Percentiles rank a stretch among this genome's conserved stretches.
Evolutionary conservation across 1,140 invertebrate species (phyloP).

Genomic region (Apolygus lucorum): DNA sequence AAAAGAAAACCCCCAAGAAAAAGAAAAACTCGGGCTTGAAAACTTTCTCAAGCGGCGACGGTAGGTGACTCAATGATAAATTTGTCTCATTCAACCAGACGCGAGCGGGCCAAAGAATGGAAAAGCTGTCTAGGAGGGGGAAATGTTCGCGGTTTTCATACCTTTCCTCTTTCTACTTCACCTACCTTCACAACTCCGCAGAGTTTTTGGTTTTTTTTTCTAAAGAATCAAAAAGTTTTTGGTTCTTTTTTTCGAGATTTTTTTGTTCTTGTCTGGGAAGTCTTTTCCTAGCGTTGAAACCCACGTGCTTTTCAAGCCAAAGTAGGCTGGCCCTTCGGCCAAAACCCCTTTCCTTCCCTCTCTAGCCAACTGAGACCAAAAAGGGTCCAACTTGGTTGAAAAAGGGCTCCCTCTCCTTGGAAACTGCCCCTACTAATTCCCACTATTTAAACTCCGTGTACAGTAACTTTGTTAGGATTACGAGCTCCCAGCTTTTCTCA

Average conservation of each 20-base stretch:
- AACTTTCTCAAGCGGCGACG: too few species aligned
- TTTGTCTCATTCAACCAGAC: background rate
- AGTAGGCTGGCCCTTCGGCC: background rate
- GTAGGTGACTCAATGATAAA: background rate
- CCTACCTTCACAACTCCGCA: background rate
- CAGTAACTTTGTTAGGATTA: slow-evolving; percentile 15
- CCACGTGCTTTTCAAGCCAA: background rate
- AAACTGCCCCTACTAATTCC: slow-evolving; percentile 11
- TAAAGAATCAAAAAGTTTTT: background rate
- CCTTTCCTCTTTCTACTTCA: background rate
- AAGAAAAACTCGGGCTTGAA: too few species aligned
- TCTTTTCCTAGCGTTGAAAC: background rate
- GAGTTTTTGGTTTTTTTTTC: background rate
- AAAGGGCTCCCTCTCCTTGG: background rate
- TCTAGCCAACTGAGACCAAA: too few species aligned
- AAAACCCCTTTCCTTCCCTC: background rate
- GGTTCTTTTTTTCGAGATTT: background rate
- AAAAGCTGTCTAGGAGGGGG: too few species aligned
- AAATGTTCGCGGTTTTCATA: background rate
- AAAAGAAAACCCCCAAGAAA: too few species aligned
- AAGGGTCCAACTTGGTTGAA: background rate
- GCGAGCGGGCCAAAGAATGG: too few species aligned
- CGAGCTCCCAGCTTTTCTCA: background rate
- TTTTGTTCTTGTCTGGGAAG: background rate
- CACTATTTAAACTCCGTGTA: slow-evolving; percentile 15